Evolutionary conservation across 2,797 vertebrate genomes (phyloP).

Genomic region (Benthosema pterotum): DNA sequence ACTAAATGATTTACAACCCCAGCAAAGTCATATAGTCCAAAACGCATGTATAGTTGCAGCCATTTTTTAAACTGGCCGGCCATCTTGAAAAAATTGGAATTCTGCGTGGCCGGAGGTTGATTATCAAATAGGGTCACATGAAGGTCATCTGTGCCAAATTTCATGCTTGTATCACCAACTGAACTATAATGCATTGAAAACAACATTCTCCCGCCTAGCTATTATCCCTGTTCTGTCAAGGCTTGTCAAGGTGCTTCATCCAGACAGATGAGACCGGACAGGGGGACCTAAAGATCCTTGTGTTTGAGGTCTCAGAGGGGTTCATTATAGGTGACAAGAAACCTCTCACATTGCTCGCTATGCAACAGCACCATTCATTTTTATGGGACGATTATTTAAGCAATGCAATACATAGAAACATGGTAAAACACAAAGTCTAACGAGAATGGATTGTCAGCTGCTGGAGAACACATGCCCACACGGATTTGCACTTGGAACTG

Average conservation of each 20-base stretch:
- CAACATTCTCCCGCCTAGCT: too few relatives aligned
- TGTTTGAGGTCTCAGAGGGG: conserved; percentile 54
- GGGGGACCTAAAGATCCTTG: conserved; percentile 19
- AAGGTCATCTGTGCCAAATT: too few relatives aligned
- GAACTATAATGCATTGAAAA: too few relatives aligned
- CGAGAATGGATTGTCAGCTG: conserved; percentile 58
- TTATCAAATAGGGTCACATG: too few relatives aligned
- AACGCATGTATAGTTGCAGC: too few relatives aligned
- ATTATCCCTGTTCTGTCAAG: conserved; percentile 17
- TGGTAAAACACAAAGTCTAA: conserved; percentile 47
- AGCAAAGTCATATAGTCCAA: too few relatives aligned
- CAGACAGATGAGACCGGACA: conserved; percentile 36
- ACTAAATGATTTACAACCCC: too few relatives aligned
- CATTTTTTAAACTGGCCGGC: too few relatives aligned
- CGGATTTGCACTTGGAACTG: conserved; percentile 8
- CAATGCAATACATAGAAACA: conserved; percentile 31
- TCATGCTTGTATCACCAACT: too few relatives aligned
- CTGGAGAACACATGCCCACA: conserved; percentile 14
- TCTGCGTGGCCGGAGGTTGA: too few relatives aligned
- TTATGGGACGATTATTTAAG: conserved; percentile 31
- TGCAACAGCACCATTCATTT: conserved; percentile 49
- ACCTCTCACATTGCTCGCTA: conserved; percentile 36
- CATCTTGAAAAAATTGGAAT: too few relatives aligned
- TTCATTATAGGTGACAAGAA: conserved; percentile 62
- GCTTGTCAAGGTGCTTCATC: conserved; percentile 40